A percentile compares a stretch with the other conserved stretches of the same genome.
Evolutionary conservation across 2,113 vertebrate genomes (phyloP).

Genomic region (Amphiprion percula): DNA sequence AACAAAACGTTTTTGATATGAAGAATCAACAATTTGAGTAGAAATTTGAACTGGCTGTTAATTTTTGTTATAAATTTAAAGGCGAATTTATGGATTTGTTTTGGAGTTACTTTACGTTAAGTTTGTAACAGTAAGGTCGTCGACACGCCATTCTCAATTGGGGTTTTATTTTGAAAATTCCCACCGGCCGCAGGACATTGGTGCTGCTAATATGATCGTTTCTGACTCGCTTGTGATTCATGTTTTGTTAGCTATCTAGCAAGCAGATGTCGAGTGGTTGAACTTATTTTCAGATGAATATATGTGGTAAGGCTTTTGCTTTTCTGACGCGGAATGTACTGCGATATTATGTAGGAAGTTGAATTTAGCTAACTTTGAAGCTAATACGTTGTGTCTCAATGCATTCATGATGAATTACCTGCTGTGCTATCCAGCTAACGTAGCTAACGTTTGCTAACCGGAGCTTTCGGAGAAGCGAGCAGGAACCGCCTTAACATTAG

Average conservation of each 20-base stretch:
- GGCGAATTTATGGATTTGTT: no score
- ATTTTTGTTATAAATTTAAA: no score
- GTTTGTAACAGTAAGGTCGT: background rate
- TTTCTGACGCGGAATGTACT: background rate
- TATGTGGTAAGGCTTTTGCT: slow-evolving; percentile 69
- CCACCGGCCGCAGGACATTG: slow-evolving; percentile 44
- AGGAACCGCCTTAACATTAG: slow-evolving; percentile 40
- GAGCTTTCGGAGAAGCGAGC: slow-evolving; percentile 24
- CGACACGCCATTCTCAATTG: background rate
- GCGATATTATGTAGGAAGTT: no score
- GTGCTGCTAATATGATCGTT: background rate
- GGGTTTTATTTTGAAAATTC: slow-evolving; percentile 58
- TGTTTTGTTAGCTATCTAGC: slow-evolving; percentile 80
- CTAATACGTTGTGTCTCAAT: slow-evolving; percentile 11
- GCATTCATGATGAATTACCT: slow-evolving; percentile 50
- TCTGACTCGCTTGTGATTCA: slow-evolving; percentile 48
- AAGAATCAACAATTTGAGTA: no score
- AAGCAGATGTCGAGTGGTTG: slow-evolving; percentile 70
- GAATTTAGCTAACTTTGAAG: background rate
- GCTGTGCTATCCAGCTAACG: slow-evolving; percentile 47
- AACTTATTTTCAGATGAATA: slow-evolving; percentile 57
- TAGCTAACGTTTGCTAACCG: slow-evolving; percentile 64
- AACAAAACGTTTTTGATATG: no score
- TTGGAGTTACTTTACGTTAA: no score
- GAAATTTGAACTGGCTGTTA: no score